phyloP scores from a whole-genome alignment of 2,797 vertebrate species.

The Arctocebus calabarensis region DNA sequence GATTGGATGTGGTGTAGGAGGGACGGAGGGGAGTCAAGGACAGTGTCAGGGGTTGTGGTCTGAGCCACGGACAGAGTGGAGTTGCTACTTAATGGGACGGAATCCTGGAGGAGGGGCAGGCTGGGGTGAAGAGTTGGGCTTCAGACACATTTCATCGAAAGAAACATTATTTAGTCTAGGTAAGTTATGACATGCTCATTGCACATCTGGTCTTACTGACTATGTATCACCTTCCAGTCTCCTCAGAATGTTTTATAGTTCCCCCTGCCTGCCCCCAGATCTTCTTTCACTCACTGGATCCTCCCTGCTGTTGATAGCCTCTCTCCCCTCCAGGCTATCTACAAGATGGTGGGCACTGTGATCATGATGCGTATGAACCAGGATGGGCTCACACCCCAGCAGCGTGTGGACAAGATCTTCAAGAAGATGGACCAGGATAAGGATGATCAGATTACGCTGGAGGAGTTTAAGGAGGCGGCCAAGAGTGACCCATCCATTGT shows the following conservation, averaged over 20 bases:
- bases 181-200: not conserved
- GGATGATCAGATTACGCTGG: slow-evolving; percentile 97
- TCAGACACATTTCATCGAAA: not conserved
- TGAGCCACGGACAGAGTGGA: not conserved
- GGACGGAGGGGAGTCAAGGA: not conserved
- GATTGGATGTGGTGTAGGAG: not conserved
- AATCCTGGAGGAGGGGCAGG: not conserved
- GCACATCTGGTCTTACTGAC: not conserved
- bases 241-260: not conserved
- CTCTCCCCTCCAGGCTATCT: slow-evolving; percentile 92
- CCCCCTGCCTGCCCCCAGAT: not conserved
- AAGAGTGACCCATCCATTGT: slow-evolving; percentile 98
- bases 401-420: slow-evolving; percentile 99
- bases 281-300: not conserved
- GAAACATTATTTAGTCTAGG: not conserved
- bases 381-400: slow-evolving; percentile 97
- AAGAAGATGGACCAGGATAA: slow-evolving; percentile 99
- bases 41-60: not conserved
- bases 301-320: not conserved
- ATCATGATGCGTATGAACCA: slow-evolving; percentile 99
- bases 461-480: slow-evolving; percentile 99
- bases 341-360: slow-evolving; percentile 99
- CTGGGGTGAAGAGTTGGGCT: not conserved
- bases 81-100: not conserved
- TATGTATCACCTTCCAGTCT: not conserved